phyloP scores from a whole-genome alignment of 2,797 vertebrate genomes.

The Knipowitschia caucasica region DNA sequence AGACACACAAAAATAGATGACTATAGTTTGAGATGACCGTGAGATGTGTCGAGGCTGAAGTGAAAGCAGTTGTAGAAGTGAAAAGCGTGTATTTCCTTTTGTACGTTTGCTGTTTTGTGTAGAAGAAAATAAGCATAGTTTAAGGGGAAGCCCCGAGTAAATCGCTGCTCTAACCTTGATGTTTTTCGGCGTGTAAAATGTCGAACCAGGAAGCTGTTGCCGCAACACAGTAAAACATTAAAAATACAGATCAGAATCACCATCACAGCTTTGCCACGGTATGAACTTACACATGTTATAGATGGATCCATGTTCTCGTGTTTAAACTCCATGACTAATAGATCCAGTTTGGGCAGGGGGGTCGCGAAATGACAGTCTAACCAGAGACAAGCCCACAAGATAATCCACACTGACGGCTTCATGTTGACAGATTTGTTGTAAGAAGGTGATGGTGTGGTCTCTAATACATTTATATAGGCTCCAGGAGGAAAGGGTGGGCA shows the following conservation, averaged over 20 bases:
- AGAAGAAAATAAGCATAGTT: conserved; percentile 37
- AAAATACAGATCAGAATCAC: not conserved
- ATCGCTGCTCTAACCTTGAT: conserved; percentile 37
- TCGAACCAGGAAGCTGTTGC: not conserved
- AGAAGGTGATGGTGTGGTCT: conserved; percentile 22
- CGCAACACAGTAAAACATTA: conserved; percentile 20
- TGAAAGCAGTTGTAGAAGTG: conserved; percentile 18
- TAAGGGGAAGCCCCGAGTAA: conserved; percentile 26
- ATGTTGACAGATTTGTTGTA: conserved; percentile 41
- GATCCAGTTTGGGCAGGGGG: fast-evolving
- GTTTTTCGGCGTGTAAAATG: conserved; percentile 34
- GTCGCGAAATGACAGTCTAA: conserved; percentile 1
- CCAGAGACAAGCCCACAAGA: conserved; percentile 40
- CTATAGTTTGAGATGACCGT: conserved; percentile 20
- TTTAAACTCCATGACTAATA: fast-evolving
- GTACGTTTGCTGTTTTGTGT: conserved; percentile 61
- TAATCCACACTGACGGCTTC: conserved; percentile 36
- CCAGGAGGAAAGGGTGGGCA: conserved; percentile 64
- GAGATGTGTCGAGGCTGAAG: conserved; percentile 10
- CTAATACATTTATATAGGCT: conserved; percentile 29
- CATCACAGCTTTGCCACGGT: too few relatives aligned
- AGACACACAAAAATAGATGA: conserved; percentile 7
- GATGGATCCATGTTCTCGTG: fast-evolving
- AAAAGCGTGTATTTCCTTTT: conserved; percentile 56
- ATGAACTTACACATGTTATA: conserved; percentile 48